Conservation (phyloP, 2,113 vertebrate genomes). For the Bombycilla garrulus region DNA sequence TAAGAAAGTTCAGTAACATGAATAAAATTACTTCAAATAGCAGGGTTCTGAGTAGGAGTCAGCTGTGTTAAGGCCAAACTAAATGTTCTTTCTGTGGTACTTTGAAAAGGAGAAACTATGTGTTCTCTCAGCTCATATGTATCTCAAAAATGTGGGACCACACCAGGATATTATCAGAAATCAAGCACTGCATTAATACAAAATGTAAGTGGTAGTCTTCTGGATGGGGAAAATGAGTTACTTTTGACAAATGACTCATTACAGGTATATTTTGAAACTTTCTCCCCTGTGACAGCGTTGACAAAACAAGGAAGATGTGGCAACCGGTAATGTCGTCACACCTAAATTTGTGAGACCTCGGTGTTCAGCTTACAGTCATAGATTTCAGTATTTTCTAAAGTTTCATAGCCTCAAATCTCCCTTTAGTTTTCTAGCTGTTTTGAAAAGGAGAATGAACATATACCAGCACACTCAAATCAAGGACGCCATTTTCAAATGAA, state of each 20-base stretch:
- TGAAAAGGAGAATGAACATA: neutral
- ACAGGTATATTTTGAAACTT: neutral
- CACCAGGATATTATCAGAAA: neutral
- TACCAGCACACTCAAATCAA: neutral
- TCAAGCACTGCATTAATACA: rapidly evolving
- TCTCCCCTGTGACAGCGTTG: neutral
- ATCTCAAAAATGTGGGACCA: neutral
- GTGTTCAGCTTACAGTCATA: neutral
- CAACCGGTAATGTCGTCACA: neutral
- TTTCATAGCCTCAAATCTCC: neutral
- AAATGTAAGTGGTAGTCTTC: neutral
- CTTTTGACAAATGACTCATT: neutral
- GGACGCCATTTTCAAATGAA: neutral
- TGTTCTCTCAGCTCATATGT: neutral
- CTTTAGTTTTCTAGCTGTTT: neutral
- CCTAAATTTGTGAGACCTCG: neutral
- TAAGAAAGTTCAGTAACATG: neutral
- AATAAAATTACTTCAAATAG: neutral
- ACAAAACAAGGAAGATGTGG: neutral
- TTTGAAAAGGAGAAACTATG: neutral
- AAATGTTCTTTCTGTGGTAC: neutral
- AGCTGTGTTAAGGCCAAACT: neutral
- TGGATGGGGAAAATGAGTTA: neutral
- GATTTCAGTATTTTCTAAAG: neutral
- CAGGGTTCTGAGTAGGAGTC: neutral